Conservation (phyloP, 2,888 invertebrate species). For the Anthrax anthrax region DNA sequence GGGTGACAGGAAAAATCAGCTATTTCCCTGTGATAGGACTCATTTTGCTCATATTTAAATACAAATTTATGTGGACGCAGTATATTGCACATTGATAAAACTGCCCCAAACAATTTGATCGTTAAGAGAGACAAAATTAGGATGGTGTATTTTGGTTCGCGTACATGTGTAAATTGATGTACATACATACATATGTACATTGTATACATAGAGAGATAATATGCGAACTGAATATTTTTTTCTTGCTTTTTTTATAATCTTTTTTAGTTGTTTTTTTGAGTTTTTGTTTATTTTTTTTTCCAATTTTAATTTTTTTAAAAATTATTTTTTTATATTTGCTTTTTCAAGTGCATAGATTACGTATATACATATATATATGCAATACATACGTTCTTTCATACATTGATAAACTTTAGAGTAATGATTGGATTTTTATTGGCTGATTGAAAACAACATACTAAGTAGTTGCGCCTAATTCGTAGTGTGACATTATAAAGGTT, state of each 20-base stretch:
- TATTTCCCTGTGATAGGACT: slow-evolving; percentile 1
- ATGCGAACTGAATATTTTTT: neutral
- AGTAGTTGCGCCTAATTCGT: slow-evolving; percentile 22
- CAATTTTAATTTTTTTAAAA: neutral
- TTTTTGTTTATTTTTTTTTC: neutral
- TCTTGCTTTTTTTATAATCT: neutral
- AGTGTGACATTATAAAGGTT: neutral
- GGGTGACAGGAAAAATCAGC: too few relatives aligned
- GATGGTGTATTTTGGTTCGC: slow-evolving; percentile 4
- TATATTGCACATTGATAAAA: neutral
- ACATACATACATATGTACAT: too few relatives aligned
- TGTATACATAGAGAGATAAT: too few relatives aligned
- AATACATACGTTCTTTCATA: neutral
- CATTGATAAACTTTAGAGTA: slow-evolving; percentile 17
- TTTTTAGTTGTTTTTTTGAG: neutral
- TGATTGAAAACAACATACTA: slow-evolving; percentile 29
- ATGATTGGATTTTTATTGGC: slow-evolving; percentile 36
- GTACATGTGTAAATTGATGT: too few relatives aligned
- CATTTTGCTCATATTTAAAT: too few relatives aligned
- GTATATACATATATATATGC: neutral
- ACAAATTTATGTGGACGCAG: neutral
- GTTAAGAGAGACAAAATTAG: slow-evolving; percentile 6
- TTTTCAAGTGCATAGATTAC: neutral
- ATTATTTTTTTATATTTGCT: neutral
- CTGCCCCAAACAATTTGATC: too few relatives aligned